Evolutionary conservation across 2,797 vertebrate genomes (phyloP), one percentile per base, ranked within the genome.

Genomic region (Rhinophrynus dorsalis): DNA sequence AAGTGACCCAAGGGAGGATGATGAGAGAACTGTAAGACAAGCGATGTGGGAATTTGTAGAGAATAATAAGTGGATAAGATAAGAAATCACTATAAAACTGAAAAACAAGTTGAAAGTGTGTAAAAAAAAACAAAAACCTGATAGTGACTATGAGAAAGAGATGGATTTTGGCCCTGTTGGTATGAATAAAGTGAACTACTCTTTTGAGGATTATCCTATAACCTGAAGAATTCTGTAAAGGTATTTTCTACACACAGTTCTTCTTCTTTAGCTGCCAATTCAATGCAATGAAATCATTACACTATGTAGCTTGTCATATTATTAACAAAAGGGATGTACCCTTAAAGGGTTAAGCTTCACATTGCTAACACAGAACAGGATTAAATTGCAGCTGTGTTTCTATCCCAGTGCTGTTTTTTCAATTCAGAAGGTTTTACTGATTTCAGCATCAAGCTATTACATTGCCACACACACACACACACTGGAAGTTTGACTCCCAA

Each of bases 21-120:
- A 71, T 64, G 17, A 57, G 40, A 56, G 32, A 50, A 38, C 23
- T 48, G 5, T 38, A 27, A 50, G 38, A 61, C 42, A 55, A 65
- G 54, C 51, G 27, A 44, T 26, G 20, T 24, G 42, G 27, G 44
- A 65, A 52, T 64, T 64, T 64, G 24, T 40, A 24, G 35, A 65
- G 45, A 58, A 70, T 62, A 62, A 58, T 65, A 59, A 58, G 27
- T 52, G 52, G 26, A 51, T 65, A 58, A 51, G 32, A 65, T 42
- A 40, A 42, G 33, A 72, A 72, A 65, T 65, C 61, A 71, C 30
- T 57, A 32, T 38, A 56, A 71, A 57, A 47, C 10, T 38, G 40
- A 30, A 57, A 30, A 40, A 12, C 10, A 13, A 48, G 30, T 56
- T 50, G 24, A 71, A 57, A 40, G 40, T 27, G 32, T 23, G 17